Evolutionary conservation across 1,140 invertebrate genomes (phyloP), one percentile per base, ranked within the genome.

Genomic region (Orchesella cincta): DNA sequence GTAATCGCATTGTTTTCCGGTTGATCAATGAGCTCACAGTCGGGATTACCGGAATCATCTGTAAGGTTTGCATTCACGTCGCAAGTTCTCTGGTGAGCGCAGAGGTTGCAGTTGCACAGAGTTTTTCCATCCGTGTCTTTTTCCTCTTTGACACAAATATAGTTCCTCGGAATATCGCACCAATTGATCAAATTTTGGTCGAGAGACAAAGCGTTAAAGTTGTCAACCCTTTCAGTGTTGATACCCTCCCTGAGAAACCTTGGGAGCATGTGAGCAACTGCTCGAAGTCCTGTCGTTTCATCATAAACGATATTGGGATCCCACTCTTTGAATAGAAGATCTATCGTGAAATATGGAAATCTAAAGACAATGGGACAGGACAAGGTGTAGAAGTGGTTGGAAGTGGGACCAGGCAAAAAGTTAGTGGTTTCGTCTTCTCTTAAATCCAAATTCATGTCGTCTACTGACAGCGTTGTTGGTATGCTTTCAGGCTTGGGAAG

Each of bases 271-370:
- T 57, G 12, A 5, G 12, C 52, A 26, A 57, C 52, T 57, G 12
- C 52, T 18, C 23, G 8, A 12, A 57, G 14, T 5, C 8, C 52
- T 3, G 8, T 57, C 23, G 52, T 57, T 26, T 57, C 52, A 57
- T 57, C 52, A n/a, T 57, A 57, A 8, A 14, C 52, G 12, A n/a
- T 5, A 26, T 57, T 23, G 3, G 52, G 12, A 57, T 57, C 23
- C 52, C 8, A 18, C 5, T 18, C 23, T 57, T 23, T 12, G 12
- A 57, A 26, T 8, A 57, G 52, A 14, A 57, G 52, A 23, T 57
- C 52, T 12, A 57, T 57, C 23, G 52, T 57, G 52, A 57, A 57
- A 57, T 57, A 57, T 18, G 52, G 52, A 57, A n/a, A 57, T 18
- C 52, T 8, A 23, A 14, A 57, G 23, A 57, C 23, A 3, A 57